Percentiles rank a stretch among this genome's conserved stretches.
phyloP scores from a whole-genome alignment of 1,140 invertebrate genomes.

The Calosoma granatense region DNA sequence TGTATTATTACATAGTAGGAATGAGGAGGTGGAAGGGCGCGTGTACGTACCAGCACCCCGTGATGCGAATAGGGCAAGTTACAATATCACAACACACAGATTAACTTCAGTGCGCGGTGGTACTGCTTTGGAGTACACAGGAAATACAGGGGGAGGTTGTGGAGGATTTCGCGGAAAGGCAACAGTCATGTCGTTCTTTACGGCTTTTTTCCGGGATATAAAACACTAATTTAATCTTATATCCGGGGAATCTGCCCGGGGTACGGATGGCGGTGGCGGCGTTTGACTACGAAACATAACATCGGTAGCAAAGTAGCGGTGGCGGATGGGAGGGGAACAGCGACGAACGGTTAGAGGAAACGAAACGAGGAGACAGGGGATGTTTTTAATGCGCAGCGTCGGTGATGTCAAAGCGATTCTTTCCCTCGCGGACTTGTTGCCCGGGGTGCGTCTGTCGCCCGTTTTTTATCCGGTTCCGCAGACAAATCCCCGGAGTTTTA shows the following conservation, averaged over 20 bases:
- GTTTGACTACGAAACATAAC: neutral
- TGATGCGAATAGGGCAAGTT: too few relatives aligned
- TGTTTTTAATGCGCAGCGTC: constrained; percentile 3
- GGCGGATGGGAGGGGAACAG: neutral
- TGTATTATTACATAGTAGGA: too few relatives aligned
- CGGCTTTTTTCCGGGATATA: constrained; percentile 11
- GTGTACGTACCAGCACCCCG: too few relatives aligned
- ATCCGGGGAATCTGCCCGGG: neutral
- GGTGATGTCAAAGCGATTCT: constrained; percentile 6
- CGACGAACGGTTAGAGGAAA: neutral
- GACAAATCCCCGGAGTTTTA: constrained; percentile 7
- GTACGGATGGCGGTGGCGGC: neutral
- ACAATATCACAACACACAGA: constrained; percentile 1
- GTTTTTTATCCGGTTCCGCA: neutral
- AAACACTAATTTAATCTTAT: constrained; percentile 13
- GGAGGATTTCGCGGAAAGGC: neutral
- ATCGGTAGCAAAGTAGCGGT: neutral
- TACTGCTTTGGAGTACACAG: neutral
- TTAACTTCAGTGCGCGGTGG: neutral
- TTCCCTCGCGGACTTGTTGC: constrained; percentile 7
- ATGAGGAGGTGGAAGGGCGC: too few relatives aligned
- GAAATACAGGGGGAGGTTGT: neutral
- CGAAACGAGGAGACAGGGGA: neutral
- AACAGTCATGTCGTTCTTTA: constrained; percentile 9
- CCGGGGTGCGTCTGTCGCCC: constrained; percentile 5